phyloP scores from a whole-genome alignment of 2,888 invertebrate species.

The Apamea crenata region DNA sequence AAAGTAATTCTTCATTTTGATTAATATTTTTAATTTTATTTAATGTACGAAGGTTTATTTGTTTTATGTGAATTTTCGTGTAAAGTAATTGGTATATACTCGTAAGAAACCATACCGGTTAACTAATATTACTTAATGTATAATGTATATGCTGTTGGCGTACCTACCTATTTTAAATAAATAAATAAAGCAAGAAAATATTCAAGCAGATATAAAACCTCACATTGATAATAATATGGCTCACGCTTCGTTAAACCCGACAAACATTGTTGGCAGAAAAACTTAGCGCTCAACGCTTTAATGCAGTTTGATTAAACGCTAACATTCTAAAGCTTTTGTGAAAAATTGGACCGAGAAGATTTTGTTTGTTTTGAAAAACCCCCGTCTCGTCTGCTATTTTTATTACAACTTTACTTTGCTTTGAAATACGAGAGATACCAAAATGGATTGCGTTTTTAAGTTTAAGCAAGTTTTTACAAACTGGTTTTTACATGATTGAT shows the following conservation, averaged over 20 bases:
- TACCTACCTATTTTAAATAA: too few species aligned
- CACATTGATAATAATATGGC: conserved; percentile 25
- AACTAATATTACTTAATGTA: too few species aligned
- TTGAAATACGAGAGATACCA: conserved; percentile 40
- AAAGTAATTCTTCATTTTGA: not conserved
- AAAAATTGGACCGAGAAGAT: conserved; percentile 48
- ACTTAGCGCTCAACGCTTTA: conserved; percentile 54
- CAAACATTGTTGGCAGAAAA: conserved; percentile 66
- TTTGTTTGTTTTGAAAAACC: conserved; percentile 48
- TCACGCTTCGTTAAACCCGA: conserved; percentile 72
- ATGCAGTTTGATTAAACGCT: conserved; percentile 64
- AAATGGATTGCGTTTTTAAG: conserved; percentile 24
- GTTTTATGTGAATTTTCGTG: not conserved
- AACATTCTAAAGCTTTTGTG: conserved; percentile 56
- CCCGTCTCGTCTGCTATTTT: conserved; percentile 21
- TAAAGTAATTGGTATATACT: not conserved
- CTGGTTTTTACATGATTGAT: not conserved
- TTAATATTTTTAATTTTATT: not conserved
- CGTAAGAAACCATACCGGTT: not conserved
- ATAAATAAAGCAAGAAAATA: not conserved
- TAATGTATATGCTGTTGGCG: too few species aligned
- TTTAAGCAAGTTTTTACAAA: not conserved
- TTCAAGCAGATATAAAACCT: conserved; percentile 12
- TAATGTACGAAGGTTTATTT: not conserved
- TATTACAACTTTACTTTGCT: conserved; percentile 34